Conservation (phyloP, 2,888 invertebrate genomes). For the Pherbina coryleti region DNA sequence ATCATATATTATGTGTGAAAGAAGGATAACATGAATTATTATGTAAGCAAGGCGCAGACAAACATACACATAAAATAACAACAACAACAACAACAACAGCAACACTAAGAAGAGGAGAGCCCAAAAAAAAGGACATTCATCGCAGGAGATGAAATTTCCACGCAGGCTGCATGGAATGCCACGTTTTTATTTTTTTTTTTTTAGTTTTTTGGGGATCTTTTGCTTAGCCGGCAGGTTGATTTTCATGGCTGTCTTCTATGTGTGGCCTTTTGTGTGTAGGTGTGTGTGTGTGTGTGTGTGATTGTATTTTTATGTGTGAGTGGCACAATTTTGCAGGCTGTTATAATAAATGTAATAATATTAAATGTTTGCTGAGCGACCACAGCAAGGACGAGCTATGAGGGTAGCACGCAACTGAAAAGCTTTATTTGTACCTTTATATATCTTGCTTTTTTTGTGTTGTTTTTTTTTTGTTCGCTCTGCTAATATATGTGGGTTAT, state of each 20-base stretch:
- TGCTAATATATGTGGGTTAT: slow-evolving; percentile 8
- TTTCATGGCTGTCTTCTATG: slow-evolving; percentile 42
- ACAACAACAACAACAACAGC: slow-evolving; percentile 6
- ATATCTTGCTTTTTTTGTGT: slow-evolving; percentile 14
- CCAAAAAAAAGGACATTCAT: slow-evolving; percentile 36
- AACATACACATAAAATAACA: background rate
- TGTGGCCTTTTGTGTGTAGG: background rate
- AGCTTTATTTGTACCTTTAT: slow-evolving; percentile 36
- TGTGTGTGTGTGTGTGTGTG: slow-evolving; percentile 40
- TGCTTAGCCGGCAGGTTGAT: slow-evolving; percentile 58
- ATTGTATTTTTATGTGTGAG: slow-evolving; percentile 49
- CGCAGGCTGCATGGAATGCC: background rate
- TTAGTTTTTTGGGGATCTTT: slow-evolving; percentile 56
- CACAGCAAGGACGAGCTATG: slow-evolving; percentile 22
- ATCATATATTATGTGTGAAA: slow-evolving; percentile 48
- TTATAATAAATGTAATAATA: slow-evolving; percentile 39
- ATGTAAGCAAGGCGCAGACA: slow-evolving; percentile 53
- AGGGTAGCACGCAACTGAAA: slow-evolving; percentile 55
- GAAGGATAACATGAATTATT: slow-evolving; percentile 64
- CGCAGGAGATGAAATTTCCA: slow-evolving; percentile 15
- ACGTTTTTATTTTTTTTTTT: slow-evolving; percentile 38
- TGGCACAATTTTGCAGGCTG: slow-evolving; percentile 34
- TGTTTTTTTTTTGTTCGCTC: background rate
- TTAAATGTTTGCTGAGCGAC: slow-evolving; percentile 30
- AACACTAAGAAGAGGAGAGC: background rate